Evolutionary conservation across 2,113 vertebrate genomes (phyloP), one percentile per base, ranked within the genome.

Genomic region (Solea solea): DNA sequence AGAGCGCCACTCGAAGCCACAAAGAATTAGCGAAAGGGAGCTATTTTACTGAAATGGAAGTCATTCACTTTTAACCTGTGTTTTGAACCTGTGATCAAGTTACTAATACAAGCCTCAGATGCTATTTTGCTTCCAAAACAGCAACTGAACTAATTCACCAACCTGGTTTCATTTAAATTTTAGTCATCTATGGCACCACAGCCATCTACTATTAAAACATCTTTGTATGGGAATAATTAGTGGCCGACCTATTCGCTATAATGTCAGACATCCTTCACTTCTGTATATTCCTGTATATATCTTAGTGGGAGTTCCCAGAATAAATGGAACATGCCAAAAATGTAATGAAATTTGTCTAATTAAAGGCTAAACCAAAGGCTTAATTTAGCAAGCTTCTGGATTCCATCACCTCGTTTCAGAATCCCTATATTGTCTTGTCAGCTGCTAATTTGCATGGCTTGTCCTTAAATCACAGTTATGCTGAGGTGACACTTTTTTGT

Each of bases 401-500:
- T 76, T 75, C 66, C 64, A 71, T 86, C 67, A 72, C 68, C 59
- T 44, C 60, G 63, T 69, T 79, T 80, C 69, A 60, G 72, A 65
- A 56, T 62, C 60, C 52, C 28, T 63, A 52, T 16, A 46, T 83
- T 80, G 65, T 82, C 74, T 78, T 25, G 15, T 75, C 75, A 59
- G 63, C 58, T 70, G 64, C 74, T 75, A 81, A 85, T 86, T 79
- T 74, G 62, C 40, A 34, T 42, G 54, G 49, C 74, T 82, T 81
- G 74, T 85, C 76, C 68, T 81, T 80, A 78, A 73, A 79, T 85
- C 69, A 59, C 64, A 78, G 69, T 74, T 78, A 13, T 78, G 78
- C 74, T 78, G 77, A 86, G 76, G 76, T 82, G 83, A 86, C 77
- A 79, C 45, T 82, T 84, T 82, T 76, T 59, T 59, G 55, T 79